A percentile compares a stretch with the other conserved stretches of the same genome.
phyloP scores from a whole-genome alignment of 30 jellyfish, hydroid and myxozoan genomes.

The Catostylus mosaicus region DNA sequence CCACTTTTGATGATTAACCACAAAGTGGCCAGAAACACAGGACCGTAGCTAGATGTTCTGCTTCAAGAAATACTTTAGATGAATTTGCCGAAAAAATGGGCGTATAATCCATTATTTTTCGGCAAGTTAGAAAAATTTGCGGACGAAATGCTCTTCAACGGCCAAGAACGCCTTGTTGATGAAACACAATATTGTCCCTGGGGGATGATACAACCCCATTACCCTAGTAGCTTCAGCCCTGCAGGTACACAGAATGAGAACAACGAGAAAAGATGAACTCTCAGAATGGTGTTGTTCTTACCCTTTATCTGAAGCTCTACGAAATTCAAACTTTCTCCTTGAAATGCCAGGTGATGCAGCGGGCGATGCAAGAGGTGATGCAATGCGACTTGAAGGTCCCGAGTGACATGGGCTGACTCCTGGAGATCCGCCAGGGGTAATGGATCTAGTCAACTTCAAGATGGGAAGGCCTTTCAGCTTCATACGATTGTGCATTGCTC shows the following conservation, averaged over 20 bases:
- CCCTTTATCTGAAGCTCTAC: slow-evolving; percentile 15
- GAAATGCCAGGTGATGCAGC: not conserved
- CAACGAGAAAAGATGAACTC: not conserved
- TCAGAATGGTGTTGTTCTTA: not conserved
- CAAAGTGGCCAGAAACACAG: no score
- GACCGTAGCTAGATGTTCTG: no score
- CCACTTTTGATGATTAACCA: no score
- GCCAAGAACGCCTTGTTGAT: no score
- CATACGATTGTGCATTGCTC: not conserved
- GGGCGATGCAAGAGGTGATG: slow-evolving; percentile 47
- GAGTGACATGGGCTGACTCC: slow-evolving; percentile 45
- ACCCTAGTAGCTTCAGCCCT: not conserved
- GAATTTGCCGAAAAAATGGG: no score
- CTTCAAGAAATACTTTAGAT: not conserved
- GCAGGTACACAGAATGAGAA: no score
- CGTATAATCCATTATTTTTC: no score
- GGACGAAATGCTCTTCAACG: no score
- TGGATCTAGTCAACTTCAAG: slow-evolving; percentile 48
- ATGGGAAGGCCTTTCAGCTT: slow-evolving; percentile 59
- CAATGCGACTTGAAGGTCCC: slow-evolving; percentile 2
- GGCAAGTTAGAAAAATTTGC: no score
- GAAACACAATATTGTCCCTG: no score
- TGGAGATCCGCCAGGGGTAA: slow-evolving; percentile 56
- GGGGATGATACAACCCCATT: not conserved
- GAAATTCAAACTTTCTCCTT: slow-evolving; percentile 20